Base-by-base conservation (phyloP, 2,888 invertebrate species). In the Drosophila multiciliata region DNA sequence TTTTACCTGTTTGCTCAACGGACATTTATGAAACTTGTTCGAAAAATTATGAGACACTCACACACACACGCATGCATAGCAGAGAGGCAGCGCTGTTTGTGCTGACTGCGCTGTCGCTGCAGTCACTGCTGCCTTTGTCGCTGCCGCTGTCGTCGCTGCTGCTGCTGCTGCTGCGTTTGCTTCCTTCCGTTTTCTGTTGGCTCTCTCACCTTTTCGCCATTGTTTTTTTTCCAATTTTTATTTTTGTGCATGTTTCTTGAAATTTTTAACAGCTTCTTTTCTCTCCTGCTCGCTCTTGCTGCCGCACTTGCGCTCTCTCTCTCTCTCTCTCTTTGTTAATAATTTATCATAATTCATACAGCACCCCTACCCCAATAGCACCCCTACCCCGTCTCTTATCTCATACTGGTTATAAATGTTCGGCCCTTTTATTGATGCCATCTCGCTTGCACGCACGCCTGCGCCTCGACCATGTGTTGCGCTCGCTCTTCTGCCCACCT, bases 311-410 rank as follows among this genome's bases (percentile, higher is more conserved):
- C 40, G 40, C 57, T 35, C 35, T 17, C 26, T 8, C 2, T 26
- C 9, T 49, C 23, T 23, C 45, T 1, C 48, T 57, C 72, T 73
- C 63, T 60, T 67, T 78, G 83, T 91, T 92, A 91, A 90, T 91
- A 92, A 92, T 90, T 90, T 80, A 90, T 91, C 91, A 92, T 92
- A 91, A 91, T 92, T 92, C 91, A 92, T 92, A 87, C 81, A 11
- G 62, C 38, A 12, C 52, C 26, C n/a, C 32, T 4, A 9, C 60
- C 66, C 66, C 20, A 50, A 0, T 66, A 3, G 42, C 48, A 36
- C 58, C 15, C 26, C 15, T n/a, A 7, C 20, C 23, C 49, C 2
- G 0, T 9, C 12, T 36, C 8, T 42, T 9, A 3, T 0, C 4
- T 4, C 29, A 33, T 23, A 32, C 32, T 57, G 55, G 68, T 60